Evolutionary conservation across 1,140 invertebrate genomes (phyloP).

Genomic region (Spodoptera litura): DNA sequence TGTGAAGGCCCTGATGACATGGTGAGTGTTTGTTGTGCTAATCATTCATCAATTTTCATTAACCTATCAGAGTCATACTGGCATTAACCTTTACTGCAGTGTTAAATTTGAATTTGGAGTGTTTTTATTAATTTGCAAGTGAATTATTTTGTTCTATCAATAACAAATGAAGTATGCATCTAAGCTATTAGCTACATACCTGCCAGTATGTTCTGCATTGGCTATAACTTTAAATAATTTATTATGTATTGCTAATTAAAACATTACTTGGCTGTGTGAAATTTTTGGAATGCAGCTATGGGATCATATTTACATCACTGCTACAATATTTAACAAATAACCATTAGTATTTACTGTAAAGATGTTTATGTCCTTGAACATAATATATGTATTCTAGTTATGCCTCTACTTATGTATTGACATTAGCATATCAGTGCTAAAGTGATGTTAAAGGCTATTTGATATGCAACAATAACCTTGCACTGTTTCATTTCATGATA

Average conservation of each 20-base stretch:
- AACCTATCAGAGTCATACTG: background rate
- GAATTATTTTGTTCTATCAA: background rate
- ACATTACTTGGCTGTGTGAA: background rate
- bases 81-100: slow-evolving; percentile 1
- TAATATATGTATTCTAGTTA: slow-evolving; percentile 1
- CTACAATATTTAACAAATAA: background rate
- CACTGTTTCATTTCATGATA: slow-evolving; percentile 2
- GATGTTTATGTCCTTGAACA: background rate
- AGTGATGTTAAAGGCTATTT: slow-evolving; percentile 9
- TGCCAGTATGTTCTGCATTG: slow-evolving; percentile 2
- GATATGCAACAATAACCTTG: slow-evolving; percentile 32
- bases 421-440: slow-evolving; percentile 15
- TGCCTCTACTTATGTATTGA: background rate
- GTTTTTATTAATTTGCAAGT: background rate
- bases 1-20: slow-evolving; percentile 99
- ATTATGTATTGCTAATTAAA: background rate
- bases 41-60: slow-evolving; percentile 7
- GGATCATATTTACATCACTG: slow-evolving; percentile 6
- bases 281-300: slow-evolving; percentile 5
- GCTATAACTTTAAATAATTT: background rate
- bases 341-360: background rate
- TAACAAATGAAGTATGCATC: slow-evolving; percentile 3
- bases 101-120: slow-evolving; percentile 11
- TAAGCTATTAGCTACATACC: background rate
- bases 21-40: slow-evolving; percentile 88